Base-by-base conservation (phyloP, 2,888 invertebrate genomes). In the Leptopilina myrica region DNA sequence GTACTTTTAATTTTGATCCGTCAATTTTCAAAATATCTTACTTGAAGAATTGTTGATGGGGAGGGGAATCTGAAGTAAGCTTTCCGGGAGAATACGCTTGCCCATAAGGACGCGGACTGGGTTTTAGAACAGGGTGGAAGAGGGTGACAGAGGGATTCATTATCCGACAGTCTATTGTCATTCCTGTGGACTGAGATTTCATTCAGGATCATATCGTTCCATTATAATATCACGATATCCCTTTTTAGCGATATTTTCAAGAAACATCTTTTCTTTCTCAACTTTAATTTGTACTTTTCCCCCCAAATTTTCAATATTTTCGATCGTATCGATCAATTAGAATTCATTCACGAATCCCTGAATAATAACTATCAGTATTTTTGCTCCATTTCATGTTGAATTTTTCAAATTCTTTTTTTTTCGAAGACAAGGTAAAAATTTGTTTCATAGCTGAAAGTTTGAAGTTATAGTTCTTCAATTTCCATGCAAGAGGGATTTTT, bases 101-200 rank as follows among this genome's bases (percentile, higher is more conserved):
- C 75, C 78, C 80, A 49, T 49, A 83, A 86, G 86, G 89, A 87
- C 85, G 20, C 20, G 20, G 20, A 20, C 20, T 20, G 86, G 86
- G 84, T 88, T 89, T 89, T 86, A 85, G 86, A 85, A 83, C 83
- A 85, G 86, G 81, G 84, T 80, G 84, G 85, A 81, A 80, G 81
- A 85, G 81, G 82, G 83, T 85, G 87, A 87, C 86, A 86, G 86
- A 86, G 87, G 87, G 90, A 90, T 90, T 90, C 89, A 90, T 89
- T 90, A 90, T 89, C 90, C 87, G 88, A 88, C 89, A 86, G 89
- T 89, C 90, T 90, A 89, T 89, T 89, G 90, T 90, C 89, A 89
- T 90, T 90, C 85, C 87, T 88, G 86, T 83, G 86, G 88, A 85
- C 86, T 88, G 88, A 89, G 88, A 89, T 90, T 89, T 89, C 84